Evolutionary conservation across 53 echinoderm and acorn worm genomes (phyloP), one percentile per base, ranked within the genome.

Genomic region (Henricia sp.): DNA sequence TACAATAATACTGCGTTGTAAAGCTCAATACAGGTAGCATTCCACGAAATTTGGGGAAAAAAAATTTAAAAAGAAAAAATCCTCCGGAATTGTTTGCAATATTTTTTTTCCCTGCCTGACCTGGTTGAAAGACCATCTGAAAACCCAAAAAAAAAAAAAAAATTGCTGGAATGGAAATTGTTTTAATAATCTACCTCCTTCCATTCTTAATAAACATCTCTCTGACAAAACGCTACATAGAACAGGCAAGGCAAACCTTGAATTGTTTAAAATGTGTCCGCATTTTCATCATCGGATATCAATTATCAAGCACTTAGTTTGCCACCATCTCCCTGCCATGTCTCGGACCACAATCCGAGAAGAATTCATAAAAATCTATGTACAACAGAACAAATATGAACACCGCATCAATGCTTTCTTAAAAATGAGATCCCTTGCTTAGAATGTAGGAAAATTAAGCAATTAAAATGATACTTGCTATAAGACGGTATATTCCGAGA

Each of bases 111-210:
- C 63, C 50, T 64, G 8, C 40, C 40, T 77, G 4, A 60, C 77
- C 77, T 80, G 80, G 44, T 80, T 80, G 80, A 80, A 80, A 80
- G 80, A 80, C 80, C 80, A 42, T 48, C 80, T 80, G 63, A 40
- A n/a, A n/a, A n/a, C n/a, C n/a, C n/a, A n/a, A n/a, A n/a, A n/a
- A n/a, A 70, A 46, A 27, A 70, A 43, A 70, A n/a, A 63, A 32
- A 46, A 62, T 35, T 77, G 43, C 80, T 80, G 62, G 80, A 62
- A 80, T 62, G 62, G 58, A 58, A 77, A 77, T 62, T 43, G 60
- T 56, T 14, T 74, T 53, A 58, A 43, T 19, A 25, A 40, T 77
- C 50, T 64, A 80, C 34, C 39, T 23, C 44, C 80, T 27, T 62
- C 80, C 43, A 20, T 59, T 58, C 25, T 57, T 42, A 52, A 62